These are phyloP conservation scores for Philopotamus ludificatus DNA, from an alignment of 1,140 invertebrate species.

Conservation along the genomic window DNA sequence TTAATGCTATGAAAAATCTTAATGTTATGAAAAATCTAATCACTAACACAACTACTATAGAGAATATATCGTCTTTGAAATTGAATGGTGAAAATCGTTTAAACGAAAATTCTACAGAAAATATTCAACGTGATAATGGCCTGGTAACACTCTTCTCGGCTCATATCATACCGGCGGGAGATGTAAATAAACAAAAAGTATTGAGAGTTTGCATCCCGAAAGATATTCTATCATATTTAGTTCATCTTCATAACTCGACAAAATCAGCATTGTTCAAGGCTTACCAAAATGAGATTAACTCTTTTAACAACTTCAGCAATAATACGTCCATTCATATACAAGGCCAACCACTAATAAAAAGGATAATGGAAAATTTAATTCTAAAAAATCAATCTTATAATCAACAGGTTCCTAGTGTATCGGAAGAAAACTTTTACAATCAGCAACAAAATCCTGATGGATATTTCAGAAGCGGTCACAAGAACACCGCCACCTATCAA, in stretches of 20 bases:
- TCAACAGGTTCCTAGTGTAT: slow-evolving; percentile 29
- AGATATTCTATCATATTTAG: slow-evolving; percentile 34
- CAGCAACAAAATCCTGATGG: slow-evolving; percentile 9
- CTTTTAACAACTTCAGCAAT: slow-evolving; percentile 7
- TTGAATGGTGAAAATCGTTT: no score
- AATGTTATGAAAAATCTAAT: slow-evolving; percentile 6
- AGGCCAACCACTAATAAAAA: slow-evolving; percentile 28
- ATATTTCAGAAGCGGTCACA: neutral
- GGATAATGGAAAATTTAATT: slow-evolving; percentile 35
- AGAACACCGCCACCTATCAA: no score
- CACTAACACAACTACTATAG: no score
- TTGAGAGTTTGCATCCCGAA: slow-evolving; percentile 37
- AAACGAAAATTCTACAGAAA: no score
- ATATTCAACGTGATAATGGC: no score
- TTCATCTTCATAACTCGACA: slow-evolving; percentile 33
- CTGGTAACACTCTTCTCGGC: slow-evolving; percentile 37
- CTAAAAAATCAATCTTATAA: slow-evolving; percentile 33
- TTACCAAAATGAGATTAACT: neutral
- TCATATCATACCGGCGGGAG: slow-evolving; percentile 36
- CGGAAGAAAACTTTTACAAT: slow-evolving; percentile 27
- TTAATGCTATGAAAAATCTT: neutral
- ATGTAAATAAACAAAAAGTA: slow-evolving; percentile 30
- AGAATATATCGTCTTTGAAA: no score
- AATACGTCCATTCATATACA: slow-evolving; percentile 15
- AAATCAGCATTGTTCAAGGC: slow-evolving; percentile 16